Evolutionary conservation across 2,113 vertebrate genomes (phyloP).

Genomic region (Bothrops jararaca): DNA sequence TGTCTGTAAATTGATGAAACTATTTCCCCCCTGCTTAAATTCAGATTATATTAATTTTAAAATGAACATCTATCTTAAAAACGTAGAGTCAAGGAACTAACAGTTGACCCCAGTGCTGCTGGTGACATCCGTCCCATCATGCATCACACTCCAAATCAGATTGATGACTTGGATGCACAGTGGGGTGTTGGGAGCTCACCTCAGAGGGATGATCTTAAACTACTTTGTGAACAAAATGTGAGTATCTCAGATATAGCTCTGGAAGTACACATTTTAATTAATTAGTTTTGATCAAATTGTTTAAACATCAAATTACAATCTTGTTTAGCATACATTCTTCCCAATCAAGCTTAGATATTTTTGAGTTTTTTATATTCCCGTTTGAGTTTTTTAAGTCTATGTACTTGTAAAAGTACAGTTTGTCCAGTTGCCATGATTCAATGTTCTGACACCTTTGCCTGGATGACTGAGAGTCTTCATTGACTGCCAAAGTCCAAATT

Average conservation of each 20-base stretch:
- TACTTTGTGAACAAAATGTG: conserved; percentile 98
- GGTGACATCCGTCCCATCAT: conserved; percentile 79
- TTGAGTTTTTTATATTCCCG: neutral
- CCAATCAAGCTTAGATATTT: neutral
- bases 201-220: conserved; percentile 95
- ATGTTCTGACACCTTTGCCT: neutral
- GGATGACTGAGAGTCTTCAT: neutral
- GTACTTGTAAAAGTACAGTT: neutral
- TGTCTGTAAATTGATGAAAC: conserved; percentile 20
- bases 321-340: neutral
- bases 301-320: neutral
- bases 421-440: neutral
- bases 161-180: conserved; percentile 91
- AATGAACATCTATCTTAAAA: conserved; percentile 45
- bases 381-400: neutral
- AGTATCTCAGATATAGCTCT: conserved; percentile 55
- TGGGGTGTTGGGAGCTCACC: conserved; percentile 98
- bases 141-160: conserved; percentile 80
- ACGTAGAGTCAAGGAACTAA: conserved; percentile 86
- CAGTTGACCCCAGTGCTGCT: conserved; percentile 69
- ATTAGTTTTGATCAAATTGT: neutral
- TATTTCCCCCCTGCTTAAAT: conserved; percentile 34
- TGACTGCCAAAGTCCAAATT: neutral
- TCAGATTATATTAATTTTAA: conserved; percentile 38
- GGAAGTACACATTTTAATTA: neutral